Base-by-base conservation (phyloP, 2,113 vertebrate genomes). In the Elgaria multicarinata region DNA sequence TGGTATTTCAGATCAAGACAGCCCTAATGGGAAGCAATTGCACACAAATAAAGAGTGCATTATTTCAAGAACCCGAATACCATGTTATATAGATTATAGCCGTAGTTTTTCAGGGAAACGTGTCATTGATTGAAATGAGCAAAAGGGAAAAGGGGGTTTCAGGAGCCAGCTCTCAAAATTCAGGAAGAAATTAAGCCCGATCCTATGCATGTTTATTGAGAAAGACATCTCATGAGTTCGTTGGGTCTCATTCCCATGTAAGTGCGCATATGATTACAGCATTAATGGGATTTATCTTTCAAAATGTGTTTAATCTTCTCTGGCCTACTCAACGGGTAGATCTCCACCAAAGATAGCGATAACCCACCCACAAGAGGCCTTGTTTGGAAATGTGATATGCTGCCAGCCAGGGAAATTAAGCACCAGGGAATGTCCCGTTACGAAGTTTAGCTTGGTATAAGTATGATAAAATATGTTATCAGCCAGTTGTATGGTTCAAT, bases 321-420 rank as follows among this genome's bases (percentile, higher is more conserved):
- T 85, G 66, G 53, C n/a, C 89, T 26, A 46, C 14, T 88, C 82
- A 89, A 89, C 42, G 0, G 71, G 53, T 8, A 55, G 10, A 80
- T 87, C 22, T 91, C 75, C 42, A n/a, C 74, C 88, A 44, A 53
- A 89, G 88, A 93, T 86, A 92, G 89, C 88, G 88, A 93, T 87
- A 92, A 89, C 42, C 44, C 72, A 90, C 84, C 72, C 85, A 81
- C 36, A 71, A 53, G 31, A 90, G 22, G 66, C 89, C 76, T 91
- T 83, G 24, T 39, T 86, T 69, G 39, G 92, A 95, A 94, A 95
- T 36, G 22, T 86, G 91, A 88, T 93, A 91, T 66, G n/a, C 44
- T 80, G 62, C 81, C 44, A 82, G 55, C 75, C 46, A 44, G n/a
- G 83, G 80, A 88, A 93, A 90, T 53, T 91, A 90, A 89, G 81